Evolutionary conservation across 2,888 invertebrate genomes (phyloP), one percentile per base, ranked within the genome.

Genomic region (Megalurothrips usitatus): DNA sequence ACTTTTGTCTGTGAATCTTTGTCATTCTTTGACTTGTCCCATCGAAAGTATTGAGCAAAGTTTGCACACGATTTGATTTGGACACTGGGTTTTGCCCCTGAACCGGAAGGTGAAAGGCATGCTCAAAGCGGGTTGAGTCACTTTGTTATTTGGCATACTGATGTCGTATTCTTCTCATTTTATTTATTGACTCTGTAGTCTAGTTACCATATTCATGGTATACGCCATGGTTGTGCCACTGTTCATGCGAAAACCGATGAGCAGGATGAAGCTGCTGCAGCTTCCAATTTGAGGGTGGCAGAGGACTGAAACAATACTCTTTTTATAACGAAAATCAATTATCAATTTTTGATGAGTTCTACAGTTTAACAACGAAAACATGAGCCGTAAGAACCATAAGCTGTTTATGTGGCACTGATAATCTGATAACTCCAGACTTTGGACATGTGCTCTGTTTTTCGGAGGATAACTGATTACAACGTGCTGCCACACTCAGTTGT

Each of bases 221-320:
- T n/a, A 26, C n/a, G 68, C 68, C 68, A 75, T 75, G 68, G 68
- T 75, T 75, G 68, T 75, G 68, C 68, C 68, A 75, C 68, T 75
- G 68, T 75, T 75, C 26, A 75, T 75, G 23, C 26, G 8, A 75
- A 26, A 10, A 75, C 11, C 26, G 26, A 75, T 75, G 68, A 26
- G 26, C 68, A 75, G 68, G 26, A 75, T 11, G 12, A 75, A 26
- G 68, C 23, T 26, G 68, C 26, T 75, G 68, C 58, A 75, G 68
- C 26, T 75, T 75, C 26, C 19, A 58, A 58, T 19, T 58, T 17
- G 58, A 19, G 58, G 14, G 19, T 26, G 68, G 68, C 68, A 75
- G 68, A 26, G 17, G 58, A 75, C 68, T 75, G 26, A 75, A 75
- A 75, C 68, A 23, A 75, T 26, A 26, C 68, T 75, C 68, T 75